These are phyloP conservation scores for Pteronura brasiliensis DNA, from an alignment of 2,113 vertebrate species.

Conservation along the genomic window DNA sequence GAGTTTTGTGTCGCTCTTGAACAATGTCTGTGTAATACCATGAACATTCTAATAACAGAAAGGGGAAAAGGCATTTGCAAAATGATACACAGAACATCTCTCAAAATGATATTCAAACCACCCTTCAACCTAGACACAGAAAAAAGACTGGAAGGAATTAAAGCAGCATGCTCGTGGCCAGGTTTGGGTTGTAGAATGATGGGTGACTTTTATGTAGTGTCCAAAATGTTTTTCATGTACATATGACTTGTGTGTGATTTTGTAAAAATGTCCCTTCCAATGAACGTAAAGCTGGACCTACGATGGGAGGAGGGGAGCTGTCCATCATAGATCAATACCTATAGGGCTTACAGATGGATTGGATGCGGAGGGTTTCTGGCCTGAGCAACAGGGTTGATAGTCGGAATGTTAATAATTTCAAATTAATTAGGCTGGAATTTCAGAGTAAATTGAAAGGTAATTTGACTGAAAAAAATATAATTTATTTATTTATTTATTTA, in stretches of 20 bases:
- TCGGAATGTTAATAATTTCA: constrained; percentile 5
- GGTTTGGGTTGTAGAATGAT: not conserved
- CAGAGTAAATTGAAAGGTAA: constrained; percentile 9
- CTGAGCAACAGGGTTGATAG: not conserved
- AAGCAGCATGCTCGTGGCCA: not conserved
- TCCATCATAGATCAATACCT: not conserved
- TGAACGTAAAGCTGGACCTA: not conserved
- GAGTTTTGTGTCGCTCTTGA: not conserved
- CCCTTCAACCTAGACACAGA: not conserved
- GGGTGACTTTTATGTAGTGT: not conserved
- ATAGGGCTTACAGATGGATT: not conserved
- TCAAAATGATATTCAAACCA: not conserved
- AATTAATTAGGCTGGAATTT: constrained; percentile 3
- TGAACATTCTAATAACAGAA: not conserved
- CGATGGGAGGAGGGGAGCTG: not conserved
- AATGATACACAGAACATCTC: not conserved
- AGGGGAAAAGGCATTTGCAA: not conserved
- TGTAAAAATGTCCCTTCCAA: not conserved
- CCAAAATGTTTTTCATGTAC: not conserved
- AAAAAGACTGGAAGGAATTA: not conserved
- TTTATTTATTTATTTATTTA: too few species aligned
- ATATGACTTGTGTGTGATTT: not conserved
- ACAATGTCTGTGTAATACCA: too few species aligned
- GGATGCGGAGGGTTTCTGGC: not conserved
- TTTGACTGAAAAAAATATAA: constrained; percentile 14